phyloP scores from a whole-genome alignment of 2,113 vertebrate genomes.

The Nicator chloris region DNA sequence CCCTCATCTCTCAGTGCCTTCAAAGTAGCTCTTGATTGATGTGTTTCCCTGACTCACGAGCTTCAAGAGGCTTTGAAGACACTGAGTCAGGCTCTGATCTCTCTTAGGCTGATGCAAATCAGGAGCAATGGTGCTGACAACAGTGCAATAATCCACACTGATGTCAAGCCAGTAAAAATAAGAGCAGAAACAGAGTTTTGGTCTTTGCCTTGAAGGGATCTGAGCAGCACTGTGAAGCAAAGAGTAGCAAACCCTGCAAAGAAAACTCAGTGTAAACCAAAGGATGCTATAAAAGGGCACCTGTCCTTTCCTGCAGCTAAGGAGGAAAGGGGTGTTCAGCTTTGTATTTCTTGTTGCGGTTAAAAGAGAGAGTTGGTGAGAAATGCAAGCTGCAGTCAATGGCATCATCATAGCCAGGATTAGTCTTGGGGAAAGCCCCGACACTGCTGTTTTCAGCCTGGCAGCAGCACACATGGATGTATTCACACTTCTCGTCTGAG shows the following conservation, averaged over 20 bases:
- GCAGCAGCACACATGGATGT: fast-evolving
- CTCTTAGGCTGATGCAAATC: constrained; percentile 50
- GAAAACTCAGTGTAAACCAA: background rate
- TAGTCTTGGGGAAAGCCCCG: background rate
- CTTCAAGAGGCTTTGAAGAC: constrained; percentile 56
- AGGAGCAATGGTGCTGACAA: constrained; percentile 59
- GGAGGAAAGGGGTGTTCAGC: background rate
- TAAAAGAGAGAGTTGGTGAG: background rate
- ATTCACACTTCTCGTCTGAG: background rate
- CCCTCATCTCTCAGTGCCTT: constrained; percentile 33
- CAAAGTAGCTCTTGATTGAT: constrained; percentile 59
- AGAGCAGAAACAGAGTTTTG: constrained; percentile 11
- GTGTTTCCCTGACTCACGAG: constrained; percentile 50
- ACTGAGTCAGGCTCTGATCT: constrained; percentile 52
- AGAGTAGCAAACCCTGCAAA: background rate
- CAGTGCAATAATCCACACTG: constrained; percentile 46
- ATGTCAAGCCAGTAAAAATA: constrained; percentile 63
- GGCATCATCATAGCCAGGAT: background rate
- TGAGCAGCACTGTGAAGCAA: background rate
- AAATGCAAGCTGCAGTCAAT: background rate
- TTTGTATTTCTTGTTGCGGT: background rate
- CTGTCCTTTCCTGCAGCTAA: background rate
- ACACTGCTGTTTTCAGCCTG: background rate
- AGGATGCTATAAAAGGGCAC: background rate
- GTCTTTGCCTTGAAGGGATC: constrained; percentile 39